phyloP scores from a whole-genome alignment of 1,140 invertebrate species.

The Zophobas morio region DNA sequence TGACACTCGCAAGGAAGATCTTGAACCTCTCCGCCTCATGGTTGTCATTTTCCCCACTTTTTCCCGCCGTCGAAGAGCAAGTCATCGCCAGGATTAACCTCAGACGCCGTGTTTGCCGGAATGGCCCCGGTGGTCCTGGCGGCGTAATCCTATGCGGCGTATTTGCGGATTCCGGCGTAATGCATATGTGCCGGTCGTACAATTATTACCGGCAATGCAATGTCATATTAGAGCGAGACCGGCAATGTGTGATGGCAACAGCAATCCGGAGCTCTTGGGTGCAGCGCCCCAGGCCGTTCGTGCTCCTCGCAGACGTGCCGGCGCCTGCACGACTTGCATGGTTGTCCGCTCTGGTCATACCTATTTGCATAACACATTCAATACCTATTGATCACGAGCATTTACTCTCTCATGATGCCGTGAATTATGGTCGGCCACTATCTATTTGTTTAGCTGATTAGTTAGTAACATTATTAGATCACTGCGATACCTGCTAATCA shows the following conservation, averaged over 20 bases:
- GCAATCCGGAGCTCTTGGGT: conserved; percentile 52
- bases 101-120: background rate
- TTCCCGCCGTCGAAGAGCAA: no score
- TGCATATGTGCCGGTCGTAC: conserved; percentile 54
- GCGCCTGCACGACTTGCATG: conserved; percentile 50
- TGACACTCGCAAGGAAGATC: no score
- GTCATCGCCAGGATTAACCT: no score
- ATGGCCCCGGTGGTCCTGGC: conserved; percentile 18
- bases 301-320: conserved; percentile 50
- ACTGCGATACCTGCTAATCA: conserved; percentile 67
- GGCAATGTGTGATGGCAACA: conserved; percentile 46
- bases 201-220: conserved; percentile 51
- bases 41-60: no score
- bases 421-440: conserved; percentile 68
- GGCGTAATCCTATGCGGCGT: conserved; percentile 52
- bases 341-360: conserved; percentile 54
- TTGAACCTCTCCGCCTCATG: no score
- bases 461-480: conserved; percentile 68
- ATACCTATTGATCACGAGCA: conserved; percentile 66
- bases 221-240: conserved; percentile 44
- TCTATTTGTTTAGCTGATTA: conserved; percentile 69
- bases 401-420: conserved; percentile 65
- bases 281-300: conserved; percentile 52
- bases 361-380: conserved; percentile 65
- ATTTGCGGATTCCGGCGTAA: conserved; percentile 53